Base-by-base conservation (phyloP, 2,797 vertebrate species). In the Xiphorhynchus erythropygius region DNA sequence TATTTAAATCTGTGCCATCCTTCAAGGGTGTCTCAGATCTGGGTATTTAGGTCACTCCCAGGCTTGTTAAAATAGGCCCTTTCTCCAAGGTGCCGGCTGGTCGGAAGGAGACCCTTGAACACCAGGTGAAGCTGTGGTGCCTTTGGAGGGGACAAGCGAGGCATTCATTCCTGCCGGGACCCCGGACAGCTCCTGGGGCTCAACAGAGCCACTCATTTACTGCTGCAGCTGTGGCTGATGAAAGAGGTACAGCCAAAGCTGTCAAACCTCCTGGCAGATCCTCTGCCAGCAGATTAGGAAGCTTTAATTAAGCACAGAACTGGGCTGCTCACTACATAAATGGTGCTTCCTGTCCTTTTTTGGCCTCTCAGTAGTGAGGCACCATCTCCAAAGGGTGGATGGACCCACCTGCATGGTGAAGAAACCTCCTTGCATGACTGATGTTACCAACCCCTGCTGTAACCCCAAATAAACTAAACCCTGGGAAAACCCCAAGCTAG, bases 151-250 rank as follows among this genome's bases (percentile, higher is more conserved):
- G 95, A 95, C 91, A 90, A 93, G 85, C 0, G n/a, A 62, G 65
- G 27, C 81, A 96, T 96, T 94, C 95, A 96, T 91, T 83, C 83
- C 62, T 50, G 11, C 24, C 2, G 21, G 59, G 67, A 95, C 68
- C 84, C 76, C 16, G 41, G 78, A 93, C 79, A 84, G 84, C 84
- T 95, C 84, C 67, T 14, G 47, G 41, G 62, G 57, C 86, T 90
- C 78, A 32, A 95, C 84, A 97, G 84, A 97, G 94, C 90, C 5
- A 0, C 90, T 80, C 92, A 93, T 95, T 97, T 92, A 93, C 49
- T 33, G 94, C 85, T 90, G 90, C 97, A 97, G 97, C 97, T 97
- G 97, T 23, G 93, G 89, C 91, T 80, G 90, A 79, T 96, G 96
- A 97, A 97, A 97, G 94, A 74, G 86, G 52, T 78, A 81, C 87